A percentile compares a stretch with the other conserved stretches of the same genome.
These are phyloP conservation scores for Ictalurus furcatus DNA, from an alignment of 2,113 vertebrate genomes.

Conservation along the genomic window DNA sequence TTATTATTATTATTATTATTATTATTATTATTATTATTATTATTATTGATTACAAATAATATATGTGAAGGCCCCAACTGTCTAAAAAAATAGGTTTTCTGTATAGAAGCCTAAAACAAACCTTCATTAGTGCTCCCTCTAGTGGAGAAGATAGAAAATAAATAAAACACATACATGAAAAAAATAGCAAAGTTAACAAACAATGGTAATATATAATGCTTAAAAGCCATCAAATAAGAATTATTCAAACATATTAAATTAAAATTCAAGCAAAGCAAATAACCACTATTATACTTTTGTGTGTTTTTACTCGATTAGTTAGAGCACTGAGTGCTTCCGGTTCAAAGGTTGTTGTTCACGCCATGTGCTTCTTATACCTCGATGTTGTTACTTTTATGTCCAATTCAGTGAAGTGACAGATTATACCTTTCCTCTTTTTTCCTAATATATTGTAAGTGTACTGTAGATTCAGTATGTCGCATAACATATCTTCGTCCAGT, in stretches of 20 bases:
- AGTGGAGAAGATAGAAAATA: background rate
- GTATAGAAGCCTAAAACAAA: background rate
- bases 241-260: no score
- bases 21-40: no score
- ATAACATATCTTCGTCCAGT: background rate
- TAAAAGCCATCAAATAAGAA: background rate
- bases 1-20: no score
- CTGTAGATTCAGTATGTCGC: background rate
- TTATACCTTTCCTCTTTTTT: background rate
- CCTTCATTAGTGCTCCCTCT: slow-evolving; percentile 17
- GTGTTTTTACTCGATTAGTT: background rate
- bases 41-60: background rate
- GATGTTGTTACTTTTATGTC: background rate
- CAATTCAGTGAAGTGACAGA: background rate
- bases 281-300: background rate
- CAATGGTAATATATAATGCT: background rate
- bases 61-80: background rate
- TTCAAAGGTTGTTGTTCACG: background rate
- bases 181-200: no score
- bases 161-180: background rate
- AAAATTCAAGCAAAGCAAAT: background rate
- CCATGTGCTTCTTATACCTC: slow-evolving; percentile 4
- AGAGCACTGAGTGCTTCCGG: slow-evolving; percentile 32
- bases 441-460: background rate
- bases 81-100: background rate